Conservation (phyloP, 2,113 vertebrate genomes). For the Silurus glanis region DNA sequence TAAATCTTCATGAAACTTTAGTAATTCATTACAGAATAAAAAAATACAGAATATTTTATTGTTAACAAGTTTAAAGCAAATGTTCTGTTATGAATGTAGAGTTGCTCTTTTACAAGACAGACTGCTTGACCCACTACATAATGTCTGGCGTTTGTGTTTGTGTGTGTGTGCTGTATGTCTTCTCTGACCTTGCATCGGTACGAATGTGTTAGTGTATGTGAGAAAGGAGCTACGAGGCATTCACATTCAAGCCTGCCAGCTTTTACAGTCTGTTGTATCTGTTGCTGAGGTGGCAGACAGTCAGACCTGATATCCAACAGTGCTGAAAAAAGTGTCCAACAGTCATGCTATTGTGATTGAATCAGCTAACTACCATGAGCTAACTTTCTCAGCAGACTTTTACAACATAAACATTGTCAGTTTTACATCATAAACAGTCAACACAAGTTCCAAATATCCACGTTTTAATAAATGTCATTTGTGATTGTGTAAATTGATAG, state of each 20-base stretch:
- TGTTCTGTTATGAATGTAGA: too few relatives aligned
- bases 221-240: conserved; percentile 23
- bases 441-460: background rate
- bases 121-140: conserved; percentile 37
- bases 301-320: conserved; percentile 11
- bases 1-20: background rate
- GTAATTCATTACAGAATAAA: background rate
- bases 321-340: background rate
- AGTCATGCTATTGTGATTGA: background rate
- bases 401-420: too few relatives aligned
- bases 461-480: background rate
- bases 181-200: conserved; percentile 22
- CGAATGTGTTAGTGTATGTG: conserved; percentile 32
- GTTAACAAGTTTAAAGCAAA: too few relatives aligned
- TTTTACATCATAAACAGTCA: background rate
- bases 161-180: background rate
- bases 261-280: conserved; percentile 26
- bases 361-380: background rate
- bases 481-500: background rate
- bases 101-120: conserved; percentile 10
- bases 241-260: conserved; percentile 19
- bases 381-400: background rate
- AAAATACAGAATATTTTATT: background rate
- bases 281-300: conserved; percentile 24
- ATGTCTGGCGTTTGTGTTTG: background rate